These are phyloP conservation scores for Lycophotia porphyrea DNA, from an alignment of 2,888 invertebrate species.

Conservation along the genomic window DNA sequence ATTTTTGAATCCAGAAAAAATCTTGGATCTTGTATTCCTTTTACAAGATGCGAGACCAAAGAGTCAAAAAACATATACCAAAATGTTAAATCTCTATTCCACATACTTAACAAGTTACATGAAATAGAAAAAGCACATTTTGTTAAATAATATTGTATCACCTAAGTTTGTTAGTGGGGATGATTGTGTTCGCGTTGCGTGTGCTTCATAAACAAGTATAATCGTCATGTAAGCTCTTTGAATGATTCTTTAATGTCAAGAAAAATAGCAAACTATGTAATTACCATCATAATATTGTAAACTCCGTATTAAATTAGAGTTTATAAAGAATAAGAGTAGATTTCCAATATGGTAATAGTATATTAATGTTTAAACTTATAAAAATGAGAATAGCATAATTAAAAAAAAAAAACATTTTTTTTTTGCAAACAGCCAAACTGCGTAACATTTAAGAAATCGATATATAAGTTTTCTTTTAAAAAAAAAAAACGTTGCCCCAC, in stretches of 20 bases:
- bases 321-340: too few species aligned
- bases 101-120: too few species aligned
- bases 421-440: not conserved
- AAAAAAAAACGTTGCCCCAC: too few species aligned
- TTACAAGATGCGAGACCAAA: too few species aligned
- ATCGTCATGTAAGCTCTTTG: not conserved
- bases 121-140: too few species aligned
- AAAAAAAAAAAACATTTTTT: not conserved
- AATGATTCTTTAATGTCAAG: not conserved
- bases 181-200: not conserved
- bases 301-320: not conserved
- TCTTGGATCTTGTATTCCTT: too few species aligned
- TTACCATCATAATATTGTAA: not conserved
- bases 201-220: not conserved
- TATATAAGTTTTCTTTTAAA: too few species aligned
- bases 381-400: not conserved
- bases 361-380: not conserved
- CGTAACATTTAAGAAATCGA: constrained; percentile 9
- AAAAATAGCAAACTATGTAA: not conserved
- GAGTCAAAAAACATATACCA: too few species aligned
- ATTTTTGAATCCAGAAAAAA: too few species aligned
- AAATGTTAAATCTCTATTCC: too few species aligned
- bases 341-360: constrained; percentile 6
- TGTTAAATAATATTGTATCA: too few species aligned
- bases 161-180: not conserved